Conservation (phyloP, 92 coral and sea anemone genomes). For the Phymanthus crucifer region DNA sequence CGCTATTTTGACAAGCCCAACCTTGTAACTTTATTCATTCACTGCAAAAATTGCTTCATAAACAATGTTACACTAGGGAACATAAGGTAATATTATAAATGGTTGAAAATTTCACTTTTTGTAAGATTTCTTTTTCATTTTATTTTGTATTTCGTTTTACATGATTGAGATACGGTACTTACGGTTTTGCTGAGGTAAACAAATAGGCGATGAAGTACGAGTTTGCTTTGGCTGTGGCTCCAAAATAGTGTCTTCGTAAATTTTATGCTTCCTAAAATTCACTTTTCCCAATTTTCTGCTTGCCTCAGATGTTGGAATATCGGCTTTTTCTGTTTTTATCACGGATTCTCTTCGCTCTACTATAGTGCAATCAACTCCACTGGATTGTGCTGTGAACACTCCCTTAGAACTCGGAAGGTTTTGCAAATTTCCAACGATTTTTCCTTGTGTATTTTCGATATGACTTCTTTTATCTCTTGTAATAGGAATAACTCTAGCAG, state of each 20-base stretch:
- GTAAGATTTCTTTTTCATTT: too few species aligned
- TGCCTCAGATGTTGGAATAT: background rate
- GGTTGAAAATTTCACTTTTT: background rate
- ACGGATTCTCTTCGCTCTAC: background rate
- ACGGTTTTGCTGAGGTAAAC: background rate
- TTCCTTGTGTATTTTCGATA: conserved; percentile 5
- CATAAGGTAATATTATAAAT: background rate
- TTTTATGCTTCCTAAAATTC: background rate
- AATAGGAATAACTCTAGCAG: conserved; percentile 85
- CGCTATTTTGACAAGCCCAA: background rate
- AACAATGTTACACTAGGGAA: background rate
- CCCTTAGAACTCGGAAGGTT: background rate
- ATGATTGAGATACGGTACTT: too few species aligned
- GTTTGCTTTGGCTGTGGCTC: background rate
- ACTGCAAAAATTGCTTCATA: background rate
- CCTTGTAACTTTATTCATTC: background rate
- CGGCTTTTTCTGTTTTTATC: conserved; percentile 9
- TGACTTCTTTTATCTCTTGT: conserved; percentile 50
- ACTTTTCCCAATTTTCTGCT: background rate
- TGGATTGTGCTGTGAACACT: background rate
- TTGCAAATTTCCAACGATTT: conserved; percentile 1
- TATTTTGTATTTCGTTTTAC: too few species aligned
- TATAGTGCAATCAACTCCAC: background rate
- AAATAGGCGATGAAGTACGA: background rate
- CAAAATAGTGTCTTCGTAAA: background rate